Percentiles rank a stretch among this genome's conserved stretches.
Evolutionary conservation across 2,888 invertebrate species (phyloP).

Genomic region (Drosophila gaucha): DNA sequence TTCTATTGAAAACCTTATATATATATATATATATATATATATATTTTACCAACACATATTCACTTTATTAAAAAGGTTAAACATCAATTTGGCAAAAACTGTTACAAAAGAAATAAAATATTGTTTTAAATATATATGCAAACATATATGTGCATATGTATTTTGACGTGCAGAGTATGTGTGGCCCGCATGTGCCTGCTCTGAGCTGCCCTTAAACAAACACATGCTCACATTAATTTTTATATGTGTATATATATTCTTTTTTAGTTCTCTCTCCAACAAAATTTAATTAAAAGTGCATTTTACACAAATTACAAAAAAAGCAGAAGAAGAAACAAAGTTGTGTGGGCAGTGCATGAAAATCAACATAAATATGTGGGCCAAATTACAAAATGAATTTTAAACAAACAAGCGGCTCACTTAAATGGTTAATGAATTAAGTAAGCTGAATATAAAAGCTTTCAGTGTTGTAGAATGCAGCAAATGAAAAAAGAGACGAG

Average conservation of each 20-base stretch:
- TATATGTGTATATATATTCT: background rate
- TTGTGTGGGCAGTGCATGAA: conserved; percentile 19
- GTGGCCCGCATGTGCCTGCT: conserved; percentile 6
- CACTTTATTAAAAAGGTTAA: conserved; percentile 14
- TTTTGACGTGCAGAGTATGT: background rate
- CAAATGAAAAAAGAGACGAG: background rate
- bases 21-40: background rate
- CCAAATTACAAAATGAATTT: conserved; percentile 47
- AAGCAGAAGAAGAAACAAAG: background rate
- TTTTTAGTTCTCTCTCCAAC: conserved; percentile 14
- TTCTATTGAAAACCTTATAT: background rate
- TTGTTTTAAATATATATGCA: background rate
- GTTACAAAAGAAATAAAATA: conserved; percentile 1
- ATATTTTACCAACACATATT: background rate
- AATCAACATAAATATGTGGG: conserved; percentile 47
- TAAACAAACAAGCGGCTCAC: conserved; percentile 24
- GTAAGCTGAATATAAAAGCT: conserved; percentile 6
- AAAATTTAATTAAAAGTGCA: conserved; percentile 63
- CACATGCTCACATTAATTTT: conserved; percentile 11
- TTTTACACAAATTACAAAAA: conserved; percentile 32
- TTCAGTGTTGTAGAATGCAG: background rate
- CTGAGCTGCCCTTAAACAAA: conserved; percentile 24
- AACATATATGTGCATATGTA: background rate
- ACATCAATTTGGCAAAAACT: conserved; percentile 2
- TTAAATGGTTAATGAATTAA: conserved; percentile 35